These are phyloP conservation scores for Drosophila yakuba DNA, from an alignment of 1,140 invertebrate species.

Conservation along the genomic window DNA sequence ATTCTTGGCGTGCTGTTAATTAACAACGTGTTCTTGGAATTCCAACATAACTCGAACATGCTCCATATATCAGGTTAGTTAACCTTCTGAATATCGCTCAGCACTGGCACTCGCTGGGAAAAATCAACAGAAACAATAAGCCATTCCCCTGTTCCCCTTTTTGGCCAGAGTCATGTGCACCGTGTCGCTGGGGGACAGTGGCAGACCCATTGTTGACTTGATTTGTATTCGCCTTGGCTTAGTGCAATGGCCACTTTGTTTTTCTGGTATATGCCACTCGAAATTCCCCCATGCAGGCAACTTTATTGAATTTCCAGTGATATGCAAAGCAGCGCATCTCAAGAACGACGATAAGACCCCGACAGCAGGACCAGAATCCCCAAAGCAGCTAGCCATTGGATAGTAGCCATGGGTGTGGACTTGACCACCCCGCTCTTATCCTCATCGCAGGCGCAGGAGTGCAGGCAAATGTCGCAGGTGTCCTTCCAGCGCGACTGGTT, in stretches of 20 bases:
- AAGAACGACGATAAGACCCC: constrained; percentile 5
- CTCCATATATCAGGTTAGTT: too few relatives aligned
- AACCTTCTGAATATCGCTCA: constrained; percentile 1
- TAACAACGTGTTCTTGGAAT: not conserved
- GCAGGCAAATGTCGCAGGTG: constrained; percentile 4
- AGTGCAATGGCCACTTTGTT: constrained; percentile 62
- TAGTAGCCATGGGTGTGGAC: too few relatives aligned
- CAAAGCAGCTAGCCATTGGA: not conserved
- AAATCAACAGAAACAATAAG: constrained; percentile 16
- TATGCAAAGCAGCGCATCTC: constrained; percentile 35
- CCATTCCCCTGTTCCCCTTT: not conserved
- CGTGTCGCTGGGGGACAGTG: constrained; percentile 15
- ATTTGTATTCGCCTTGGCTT: constrained; percentile 70
- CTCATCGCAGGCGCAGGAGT: not conserved
- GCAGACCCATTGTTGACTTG: constrained; percentile 56
- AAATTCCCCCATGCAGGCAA: constrained; percentile 44
- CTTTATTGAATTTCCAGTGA: constrained; percentile 30
- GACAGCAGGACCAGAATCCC: not conserved
- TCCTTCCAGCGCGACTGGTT: not conserved
- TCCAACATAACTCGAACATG: too few relatives aligned
- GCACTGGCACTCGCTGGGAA: constrained; percentile 4
- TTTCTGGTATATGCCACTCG: constrained; percentile 45
- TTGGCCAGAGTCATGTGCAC: constrained; percentile 4
- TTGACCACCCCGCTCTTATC: not conserved
- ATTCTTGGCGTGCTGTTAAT: too few relatives aligned